Conservation (phyloP, 2,113 vertebrate genomes). For the Meleagris gallopavo region DNA sequence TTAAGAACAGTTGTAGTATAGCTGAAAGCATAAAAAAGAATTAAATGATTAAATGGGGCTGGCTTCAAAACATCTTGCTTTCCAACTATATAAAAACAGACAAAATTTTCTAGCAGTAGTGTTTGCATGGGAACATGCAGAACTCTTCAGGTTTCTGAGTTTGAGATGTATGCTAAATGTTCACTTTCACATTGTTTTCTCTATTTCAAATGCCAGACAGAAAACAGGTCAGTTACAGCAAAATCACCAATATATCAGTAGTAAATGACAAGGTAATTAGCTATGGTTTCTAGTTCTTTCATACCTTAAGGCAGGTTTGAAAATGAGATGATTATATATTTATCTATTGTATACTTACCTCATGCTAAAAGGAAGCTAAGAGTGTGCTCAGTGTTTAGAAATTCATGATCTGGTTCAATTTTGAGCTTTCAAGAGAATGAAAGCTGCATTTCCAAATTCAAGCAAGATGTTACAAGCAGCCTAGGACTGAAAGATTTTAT, state of each 20-base stretch:
- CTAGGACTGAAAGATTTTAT: not conserved
- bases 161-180: not conserved
- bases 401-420: not conserved
- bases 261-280: not conserved
- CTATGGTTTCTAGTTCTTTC: not conserved
- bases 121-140: not conserved
- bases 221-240: not conserved
- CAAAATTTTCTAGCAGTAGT: not conserved
- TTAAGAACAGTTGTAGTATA: not conserved
- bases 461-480: not conserved
- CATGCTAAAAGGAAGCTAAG: not conserved
- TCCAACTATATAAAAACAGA: not conserved
- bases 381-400: not conserved
- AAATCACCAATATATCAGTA: not conserved
- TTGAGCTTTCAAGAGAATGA: not conserved
- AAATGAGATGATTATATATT: not conserved
- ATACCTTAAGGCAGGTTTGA: not conserved
- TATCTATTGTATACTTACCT: constrained; percentile 13
- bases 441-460: not conserved
- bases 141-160: not conserved
- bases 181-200: not conserved
- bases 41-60: not conserved
- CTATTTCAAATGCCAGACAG: not conserved
- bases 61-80: not conserved
- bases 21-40: not conserved